phyloP scores from a whole-genome alignment of 2,888 invertebrate genomes.

The Eremobia ochroleuca region DNA sequence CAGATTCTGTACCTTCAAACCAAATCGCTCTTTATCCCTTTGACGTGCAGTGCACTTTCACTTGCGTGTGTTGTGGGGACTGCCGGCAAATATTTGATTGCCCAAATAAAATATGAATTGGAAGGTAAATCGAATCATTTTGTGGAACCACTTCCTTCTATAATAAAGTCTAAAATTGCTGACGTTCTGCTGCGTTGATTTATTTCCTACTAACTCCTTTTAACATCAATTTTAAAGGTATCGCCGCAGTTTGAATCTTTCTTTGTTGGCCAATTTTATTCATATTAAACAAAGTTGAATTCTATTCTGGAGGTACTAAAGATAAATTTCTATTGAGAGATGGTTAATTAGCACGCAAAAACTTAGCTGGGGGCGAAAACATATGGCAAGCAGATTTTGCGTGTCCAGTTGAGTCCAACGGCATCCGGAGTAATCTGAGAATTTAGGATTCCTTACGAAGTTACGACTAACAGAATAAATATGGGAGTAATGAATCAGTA shows the following conservation, averaged over 20 bases:
- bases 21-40: conserved; percentile 24
- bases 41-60: not conserved
- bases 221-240: conserved; percentile 29
- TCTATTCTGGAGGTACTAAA: conserved; percentile 8
- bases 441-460: conserved; percentile 18
- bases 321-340: conserved; percentile 26
- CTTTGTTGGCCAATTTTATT: conserved; percentile 8
- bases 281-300: not conserved
- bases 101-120: conserved; percentile 32
- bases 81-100: conserved; percentile 21
- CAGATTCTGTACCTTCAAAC: conserved; percentile 8
- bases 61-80: not conserved
- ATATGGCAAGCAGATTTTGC: conserved; percentile 69
- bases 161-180: not conserved
- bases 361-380: conserved; percentile 69
- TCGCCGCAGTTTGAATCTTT: conserved; percentile 20
- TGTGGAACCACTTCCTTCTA: conserved; percentile 5
- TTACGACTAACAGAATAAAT: not conserved
- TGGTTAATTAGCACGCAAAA: conserved; percentile 67
- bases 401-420: conserved; percentile 36
- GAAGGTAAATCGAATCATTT: conserved; percentile 11
- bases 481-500: not conserved
- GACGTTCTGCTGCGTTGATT: not conserved
- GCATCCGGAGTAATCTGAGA: conserved; percentile 33
- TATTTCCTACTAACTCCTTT: conserved; percentile 19